Base-by-base conservation (phyloP, 2,888 invertebrate genomes). In the Tipula helvola region DNA sequence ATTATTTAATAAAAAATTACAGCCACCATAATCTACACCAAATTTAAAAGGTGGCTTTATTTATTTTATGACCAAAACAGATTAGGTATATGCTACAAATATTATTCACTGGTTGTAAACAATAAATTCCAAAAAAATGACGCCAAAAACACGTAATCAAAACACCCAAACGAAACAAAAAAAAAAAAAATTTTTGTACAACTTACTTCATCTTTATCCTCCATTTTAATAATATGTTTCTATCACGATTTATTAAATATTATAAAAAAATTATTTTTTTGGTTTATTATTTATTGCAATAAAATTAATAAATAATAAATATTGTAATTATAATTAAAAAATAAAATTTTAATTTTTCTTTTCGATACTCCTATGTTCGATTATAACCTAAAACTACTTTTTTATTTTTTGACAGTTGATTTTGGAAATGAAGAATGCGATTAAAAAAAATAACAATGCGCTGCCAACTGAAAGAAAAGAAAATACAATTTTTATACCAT, bases 201-300 rank as follows among this genome's bases (percentile, higher is more conserved):
- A 84, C 84, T 84, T 84, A 84, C 84, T 41, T 84, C 84, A 16
- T 84, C 84, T 84, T 84, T 84, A 84, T 84, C 84, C 7, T 84
- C 84, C 84, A 84, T 84, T 39, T 5, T 84, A 39, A 39, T 5
- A 84, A 39, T 84, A 13, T 36, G 36, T 84, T 84, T 84, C 39
- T 84, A 84, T 84, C 41, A 39, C 36, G 16, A 39, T 39, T 7
- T 7, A 84, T 84, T 84, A 84, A 84, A 39, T 39, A 84, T 39
- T 39, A 84, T 84, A 16, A 4, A 84, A 36, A 84, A 84, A 28
- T 83, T 12, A 28, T 36, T 7, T 39, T 83, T 83, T 39, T 83
- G 83, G 83, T 39, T 39, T 84, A 84, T 57, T 57, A 57, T 71
- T 71, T 71, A 71, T 71, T 71, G 4, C 4, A 44, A 12, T 44